Evolutionary conservation across 2,888 invertebrate genomes (phyloP), one percentile per base, ranked within the genome.

Genomic region (Acanthacorydalis orientalis): DNA sequence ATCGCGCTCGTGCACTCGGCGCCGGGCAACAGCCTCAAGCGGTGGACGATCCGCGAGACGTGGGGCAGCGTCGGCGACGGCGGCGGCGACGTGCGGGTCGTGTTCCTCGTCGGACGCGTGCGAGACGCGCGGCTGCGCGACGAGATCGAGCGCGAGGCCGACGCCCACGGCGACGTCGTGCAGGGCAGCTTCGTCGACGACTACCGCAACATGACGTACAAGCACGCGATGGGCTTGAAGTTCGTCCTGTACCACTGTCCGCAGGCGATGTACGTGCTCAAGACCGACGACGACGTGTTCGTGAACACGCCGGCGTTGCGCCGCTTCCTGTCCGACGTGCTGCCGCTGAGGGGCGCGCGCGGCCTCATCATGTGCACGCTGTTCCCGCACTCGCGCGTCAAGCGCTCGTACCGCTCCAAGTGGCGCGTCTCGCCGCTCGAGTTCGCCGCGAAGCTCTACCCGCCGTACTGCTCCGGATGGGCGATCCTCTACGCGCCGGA

Each of bases 181-280:
- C 83, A 86, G 58, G 88, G 87, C 0, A 77, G 72, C 49, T 89
- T 87, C 57, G 53, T 72, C 38, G 89, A 89, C 64, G 73, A 78
- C 0, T 89, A 89, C 58, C 71, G 78, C 44, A 89, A 89, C 62
- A 74, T 89, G 65, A 88, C 88, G 0, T 82, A 87, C 56, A 89
- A 89, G 59, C 86, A 88, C 61, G 78, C 83, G 7, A 85, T 85
- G 76, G 82, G 79, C 0, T 68, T 88, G 41, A 85, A 86, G 59
- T 88, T 87, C 80, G 76, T 79, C 15, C 66, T 73, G 1, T 78
- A 77, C 55, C 74, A 80, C 57, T 88, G 88, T 60, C 69, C 75
- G 0, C 66, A 69, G 35, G 83, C 81, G 1, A 78, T 74, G 55
- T 77, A 75, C 56, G 60, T 86, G 47, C 65, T 86, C 47, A 86